Percentiles rank a stretch among this genome's conserved stretches.
These are phyloP conservation scores for Andrena camellia DNA, from an alignment of 2,888 invertebrate genomes.

Conservation along the genomic window DNA sequence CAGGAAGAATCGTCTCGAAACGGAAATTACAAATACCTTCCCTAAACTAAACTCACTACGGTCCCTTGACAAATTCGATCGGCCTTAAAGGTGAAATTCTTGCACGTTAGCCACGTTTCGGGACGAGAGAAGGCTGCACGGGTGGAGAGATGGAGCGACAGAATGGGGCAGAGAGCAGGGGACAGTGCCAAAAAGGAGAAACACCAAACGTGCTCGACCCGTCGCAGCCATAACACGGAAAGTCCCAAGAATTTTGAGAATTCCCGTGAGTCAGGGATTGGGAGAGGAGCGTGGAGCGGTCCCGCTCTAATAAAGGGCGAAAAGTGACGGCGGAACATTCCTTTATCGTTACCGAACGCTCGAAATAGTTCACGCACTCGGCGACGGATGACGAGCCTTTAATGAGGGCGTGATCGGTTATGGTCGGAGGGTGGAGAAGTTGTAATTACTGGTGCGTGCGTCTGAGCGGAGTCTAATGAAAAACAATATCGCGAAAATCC, in stretches of 20 bases:
- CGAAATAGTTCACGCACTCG: conserved; percentile 69
- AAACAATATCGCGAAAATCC: conserved; percentile 69
- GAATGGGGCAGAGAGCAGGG: neutral
- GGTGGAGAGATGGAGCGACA: neutral
- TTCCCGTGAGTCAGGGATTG: conserved; percentile 44
- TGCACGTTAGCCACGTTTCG: conserved; percentile 35
- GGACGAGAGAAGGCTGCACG: neutral
- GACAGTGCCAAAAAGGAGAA: conserved; percentile 35
- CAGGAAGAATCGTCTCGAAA: conserved; percentile 4
- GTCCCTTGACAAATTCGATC: conserved; percentile 39
- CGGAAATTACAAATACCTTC: conserved; percentile 33
- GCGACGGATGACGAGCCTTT: conserved; percentile 68
- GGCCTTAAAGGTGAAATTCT: conserved; percentile 46
- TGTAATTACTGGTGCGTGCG: conserved; percentile 66
- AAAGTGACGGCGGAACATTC: conserved; percentile 57
- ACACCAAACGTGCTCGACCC: conserved; percentile 48
- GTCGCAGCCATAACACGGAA: conserved; percentile 53
- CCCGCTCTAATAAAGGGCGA: conserved; percentile 62
- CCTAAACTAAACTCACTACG: conserved; percentile 18
- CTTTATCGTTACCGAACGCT: conserved; percentile 66
- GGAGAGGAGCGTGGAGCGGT: conserved; percentile 34
- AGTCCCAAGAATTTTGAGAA: conserved; percentile 64
- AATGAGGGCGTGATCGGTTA: conserved; percentile 66
- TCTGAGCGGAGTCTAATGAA: conserved; percentile 68
- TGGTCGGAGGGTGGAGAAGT: conserved; percentile 53